Base-by-base conservation (phyloP, 2,113 vertebrate species). In the Dicerorhinus sumatrensis region DNA sequence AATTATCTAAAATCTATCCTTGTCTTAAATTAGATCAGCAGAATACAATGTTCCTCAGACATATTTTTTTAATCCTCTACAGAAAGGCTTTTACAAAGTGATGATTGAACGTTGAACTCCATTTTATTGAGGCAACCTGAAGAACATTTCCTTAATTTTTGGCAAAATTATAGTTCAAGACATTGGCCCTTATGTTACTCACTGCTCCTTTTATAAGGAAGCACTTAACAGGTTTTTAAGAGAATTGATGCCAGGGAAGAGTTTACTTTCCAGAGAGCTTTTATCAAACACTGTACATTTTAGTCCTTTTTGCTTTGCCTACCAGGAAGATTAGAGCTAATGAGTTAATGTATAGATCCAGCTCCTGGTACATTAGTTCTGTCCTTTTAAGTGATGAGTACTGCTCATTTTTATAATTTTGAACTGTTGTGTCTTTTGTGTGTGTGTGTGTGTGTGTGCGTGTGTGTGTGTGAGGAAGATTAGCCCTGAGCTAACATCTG, bases 21-120 rank as follows among this genome's bases (percentile, higher is more conserved):
- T 33, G 33, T 63, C 67, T 85, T 85, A 79, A 86, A 42, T 88
- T 91, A 96, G 39, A 69, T 96, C 29, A 76, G 18, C 79, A 89
- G 58, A 86, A 54, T 56, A 48, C 5, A 70, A 76, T 93, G 54
- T 70, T 95, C 25, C 77, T 48, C 8, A 76, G 63, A 75, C 27
- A 29, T 11, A 39, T 73, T 79, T 67, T 46, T 80, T 14, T 27
- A 94, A 69, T 90, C 39, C 42, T 51, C 31, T 76, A 46, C 33
- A 86, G 80, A 86, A 97, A 86, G 86, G 31, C 60, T 70, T 76
- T 86, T 69, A 67, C 42, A 46, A 60, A 90, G 72, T 77, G 80
- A 54, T 81, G 46, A 94, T 10, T 70, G 76, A 93, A 86, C 48
- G 20, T 69, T 80, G 39, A 90, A 25, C 25, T 75, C 56, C n/a